phyloP scores from a whole-genome alignment of 2,113 vertebrate species.

The Euleptes europaea region DNA sequence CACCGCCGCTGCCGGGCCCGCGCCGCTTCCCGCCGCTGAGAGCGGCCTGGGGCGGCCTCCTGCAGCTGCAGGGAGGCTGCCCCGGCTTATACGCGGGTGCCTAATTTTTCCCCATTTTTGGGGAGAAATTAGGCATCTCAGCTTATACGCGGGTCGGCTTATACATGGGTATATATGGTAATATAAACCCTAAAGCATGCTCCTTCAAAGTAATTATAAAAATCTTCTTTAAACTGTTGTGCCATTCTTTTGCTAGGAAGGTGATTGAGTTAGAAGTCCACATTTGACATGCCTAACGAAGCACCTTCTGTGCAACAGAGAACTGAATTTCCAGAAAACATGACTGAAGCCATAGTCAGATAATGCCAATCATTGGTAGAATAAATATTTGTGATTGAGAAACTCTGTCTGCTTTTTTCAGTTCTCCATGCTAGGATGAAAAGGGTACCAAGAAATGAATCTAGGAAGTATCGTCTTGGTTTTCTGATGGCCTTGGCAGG shows the following conservation, averaged over 20 bases:
- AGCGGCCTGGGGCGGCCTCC: no score
- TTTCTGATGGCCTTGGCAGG: background rate
- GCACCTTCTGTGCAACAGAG: slow-evolving; percentile 24
- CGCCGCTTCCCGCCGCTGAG: no score
- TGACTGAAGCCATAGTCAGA: slow-evolving; percentile 24
- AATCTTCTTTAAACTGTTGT: background rate
- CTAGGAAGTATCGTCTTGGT: no score
- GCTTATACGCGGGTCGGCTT: no score
- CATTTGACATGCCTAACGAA: slow-evolving; percentile 17
- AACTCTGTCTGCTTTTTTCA: background rate
- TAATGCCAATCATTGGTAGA: background rate
- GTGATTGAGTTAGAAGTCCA: slow-evolving; percentile 32
- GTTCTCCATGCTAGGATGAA: background rate
- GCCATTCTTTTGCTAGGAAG: slow-evolving; percentile 23
- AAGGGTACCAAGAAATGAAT: no score
- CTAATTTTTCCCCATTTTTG: no score
- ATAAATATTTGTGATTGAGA: background rate
- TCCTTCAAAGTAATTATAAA: slow-evolving; percentile 6
- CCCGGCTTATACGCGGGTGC: no score
- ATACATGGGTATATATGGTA: no score
- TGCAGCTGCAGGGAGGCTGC: no score
- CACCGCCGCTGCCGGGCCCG: no score
- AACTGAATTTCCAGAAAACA: slow-evolving; percentile 16
- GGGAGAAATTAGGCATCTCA: no score
- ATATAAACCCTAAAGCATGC: background rate